Percentiles rank a stretch among this genome's conserved stretches.
These are phyloP conservation scores for Lutjanus argentimaculatus DNA, from an alignment of 2,797 vertebrate genomes.

Conservation along the genomic window DNA sequence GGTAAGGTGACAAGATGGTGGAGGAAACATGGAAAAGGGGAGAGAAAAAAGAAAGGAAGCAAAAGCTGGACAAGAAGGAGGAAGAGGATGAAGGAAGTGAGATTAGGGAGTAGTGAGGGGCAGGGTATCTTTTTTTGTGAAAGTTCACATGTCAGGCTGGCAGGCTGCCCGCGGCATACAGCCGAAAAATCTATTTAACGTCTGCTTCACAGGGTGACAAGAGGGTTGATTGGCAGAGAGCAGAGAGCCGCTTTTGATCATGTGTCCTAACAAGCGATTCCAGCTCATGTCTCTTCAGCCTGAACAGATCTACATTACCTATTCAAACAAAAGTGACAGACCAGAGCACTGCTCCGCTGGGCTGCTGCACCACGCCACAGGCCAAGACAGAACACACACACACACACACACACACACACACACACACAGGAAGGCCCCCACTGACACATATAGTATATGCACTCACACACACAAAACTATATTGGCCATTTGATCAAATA, in stretches of 20 bases:
- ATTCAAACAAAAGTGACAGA: conserved; percentile 99
- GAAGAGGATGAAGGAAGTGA: conserved; percentile 79
- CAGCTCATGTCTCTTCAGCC: conserved; percentile 95
- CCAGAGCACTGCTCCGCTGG: conserved; percentile 91
- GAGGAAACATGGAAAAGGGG: background rate
- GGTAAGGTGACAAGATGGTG: conserved; percentile 28
- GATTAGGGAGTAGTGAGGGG: conserved; percentile 84
- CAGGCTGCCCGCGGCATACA: conserved; percentile 89
- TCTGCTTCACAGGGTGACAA: conserved; percentile 94
- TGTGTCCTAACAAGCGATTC: conserved; percentile 99
- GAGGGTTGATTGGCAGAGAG: conserved; percentile 98
- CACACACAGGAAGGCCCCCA: conserved; percentile 55
- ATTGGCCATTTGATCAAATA: conserved; percentile 88
- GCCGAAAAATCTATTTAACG: conserved; percentile 95
- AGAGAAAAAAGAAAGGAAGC: conserved; percentile 65
- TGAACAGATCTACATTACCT: conserved; percentile 95
- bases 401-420: conserved; percentile 20
- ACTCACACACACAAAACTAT: conserved; percentile 39
- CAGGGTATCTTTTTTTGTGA: conserved; percentile 88
- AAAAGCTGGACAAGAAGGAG: conserved; percentile 83
- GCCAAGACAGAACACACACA: conserved; percentile 83
- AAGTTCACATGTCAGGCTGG: conserved; percentile 95
- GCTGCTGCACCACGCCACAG: conserved; percentile 87
- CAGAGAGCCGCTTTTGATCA: conserved; percentile 97
- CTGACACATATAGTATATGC: conserved; percentile 29